These are phyloP conservation scores for Ptychoptera albimana DNA, from an alignment of 2,888 invertebrate species.

Conservation along the genomic window DNA sequence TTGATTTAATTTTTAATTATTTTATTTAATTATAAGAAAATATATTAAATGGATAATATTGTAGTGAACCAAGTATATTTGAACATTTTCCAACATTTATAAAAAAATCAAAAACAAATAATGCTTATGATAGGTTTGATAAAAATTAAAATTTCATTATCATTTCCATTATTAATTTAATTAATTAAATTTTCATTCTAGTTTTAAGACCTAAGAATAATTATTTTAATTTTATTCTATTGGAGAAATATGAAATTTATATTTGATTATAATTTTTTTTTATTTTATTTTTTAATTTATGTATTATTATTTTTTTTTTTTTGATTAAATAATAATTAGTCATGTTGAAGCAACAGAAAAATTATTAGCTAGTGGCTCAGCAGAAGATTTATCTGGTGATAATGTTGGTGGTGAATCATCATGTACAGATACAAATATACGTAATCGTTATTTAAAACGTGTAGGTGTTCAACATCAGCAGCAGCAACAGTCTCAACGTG, in stretches of 20 bases:
- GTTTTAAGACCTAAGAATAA: too few relatives aligned
- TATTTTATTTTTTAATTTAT: too few relatives aligned
- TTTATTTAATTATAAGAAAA: not conserved
- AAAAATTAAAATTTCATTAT: not conserved
- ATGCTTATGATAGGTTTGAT: not conserved
- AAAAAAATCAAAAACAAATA: not conserved
- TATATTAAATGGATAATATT: not conserved
- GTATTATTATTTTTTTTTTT: too few relatives aligned
- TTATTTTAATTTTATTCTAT: too few relatives aligned
- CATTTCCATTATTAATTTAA: not conserved
- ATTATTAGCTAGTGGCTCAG: slow-evolving; percentile 3
- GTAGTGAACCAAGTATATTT: not conserved
- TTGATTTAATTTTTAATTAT: not conserved
- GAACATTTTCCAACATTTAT: not conserved
- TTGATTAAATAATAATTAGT: slow-evolving; percentile 1
- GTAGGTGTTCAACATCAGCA: slow-evolving; percentile 5
- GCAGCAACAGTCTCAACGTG: too few relatives aligned
- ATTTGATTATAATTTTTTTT: too few relatives aligned
- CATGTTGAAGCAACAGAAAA: slow-evolving; percentile 6
- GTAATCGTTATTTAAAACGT: slow-evolving; percentile 11
- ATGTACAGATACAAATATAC: slow-evolving; percentile 5
- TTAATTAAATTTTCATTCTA: too few relatives aligned
- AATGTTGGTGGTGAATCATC: not conserved
- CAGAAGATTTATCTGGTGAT: not conserved
- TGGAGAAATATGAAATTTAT: too few relatives aligned